A percentile compares a stretch with the other conserved stretches of the same genome.
Conservation (phyloP, 2,113 vertebrate species). For the Candoia aspera region DNA sequence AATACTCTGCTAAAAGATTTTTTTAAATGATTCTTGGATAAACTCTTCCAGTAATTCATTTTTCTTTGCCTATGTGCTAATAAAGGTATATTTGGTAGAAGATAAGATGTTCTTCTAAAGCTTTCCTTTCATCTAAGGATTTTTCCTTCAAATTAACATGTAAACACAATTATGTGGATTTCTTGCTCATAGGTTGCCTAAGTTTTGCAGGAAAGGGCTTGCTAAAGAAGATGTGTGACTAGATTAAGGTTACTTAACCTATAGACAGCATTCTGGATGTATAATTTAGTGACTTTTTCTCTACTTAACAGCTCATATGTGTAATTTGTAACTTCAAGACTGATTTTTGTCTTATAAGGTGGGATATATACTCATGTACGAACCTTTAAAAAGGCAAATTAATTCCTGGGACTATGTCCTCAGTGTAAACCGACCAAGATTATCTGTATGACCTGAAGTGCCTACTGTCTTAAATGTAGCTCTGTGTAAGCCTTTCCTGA, state of each 20-base stretch:
- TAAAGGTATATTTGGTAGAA: background rate
- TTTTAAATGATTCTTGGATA: background rate
- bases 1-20: background rate
- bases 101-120: background rate
- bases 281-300: background rate
- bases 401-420: background rate
- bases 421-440: background rate
- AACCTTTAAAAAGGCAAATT: background rate
- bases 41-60: background rate
- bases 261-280: background rate
- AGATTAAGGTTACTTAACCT: background rate
- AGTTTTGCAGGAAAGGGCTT: background rate
- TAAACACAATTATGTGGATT: background rate
- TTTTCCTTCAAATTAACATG: slow-evolving; percentile 4
- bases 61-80: background rate
- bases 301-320: background rate
- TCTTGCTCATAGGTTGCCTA: background rate
- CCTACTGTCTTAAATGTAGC: background rate
- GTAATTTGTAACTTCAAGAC: background rate
- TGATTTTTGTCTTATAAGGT: background rate
- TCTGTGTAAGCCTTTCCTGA: background rate
- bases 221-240: background rate
- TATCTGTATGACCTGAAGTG: background rate
- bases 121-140: background rate
- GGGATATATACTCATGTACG: background rate